Evolutionary conservation across 2,113 vertebrate genomes (phyloP), one percentile per base, ranked within the genome.

Genomic region (Albula goreensis): DNA sequence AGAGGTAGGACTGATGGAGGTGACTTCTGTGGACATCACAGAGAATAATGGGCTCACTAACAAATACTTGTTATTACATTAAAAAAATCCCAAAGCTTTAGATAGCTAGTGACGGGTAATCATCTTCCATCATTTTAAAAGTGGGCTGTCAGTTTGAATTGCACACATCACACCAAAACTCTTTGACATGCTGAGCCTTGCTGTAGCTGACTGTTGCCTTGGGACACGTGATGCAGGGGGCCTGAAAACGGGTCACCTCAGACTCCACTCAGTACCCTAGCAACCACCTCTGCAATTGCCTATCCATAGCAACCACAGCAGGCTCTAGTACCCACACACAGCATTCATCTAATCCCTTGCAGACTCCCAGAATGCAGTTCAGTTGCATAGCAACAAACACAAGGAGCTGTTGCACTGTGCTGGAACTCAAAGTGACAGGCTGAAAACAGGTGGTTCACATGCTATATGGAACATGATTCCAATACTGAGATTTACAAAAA

Each of bases 271-370:
- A 25, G 41, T 50, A 79, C 52, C 84, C 25, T 85, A 85, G 84
- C 84, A 85, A 85, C 77, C 84, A 80, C 84, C 84, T 49, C 84
- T 50, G 83, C 25, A 50, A 85, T 70, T 80, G 77, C 74, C 56
- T 41, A 57, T 66, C 84, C 84, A 31, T 85, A 85, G 84, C 84
- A 80, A 85, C 84, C 78, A 85, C 52, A 15, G 56, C 22, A 8
- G 53, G 53, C 84, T 52, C 84, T 22, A 25, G 50, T 80, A 85
- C 41, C 31, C 19, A 41, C 83, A 51, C 84, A 80, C 53, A 13
- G 52, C 78, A 50, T 48, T 60, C 12, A 53, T 60, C 53, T 85
- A 85, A 80, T 53, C 84, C 78, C 8, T 63, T 74, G 31, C 49
- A 70, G 60, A 22, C 48, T 66, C 41, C 48, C 78, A 80, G 77